phyloP scores from a whole-genome alignment of 2,888 invertebrate genomes.

The Troilus luridus region DNA sequence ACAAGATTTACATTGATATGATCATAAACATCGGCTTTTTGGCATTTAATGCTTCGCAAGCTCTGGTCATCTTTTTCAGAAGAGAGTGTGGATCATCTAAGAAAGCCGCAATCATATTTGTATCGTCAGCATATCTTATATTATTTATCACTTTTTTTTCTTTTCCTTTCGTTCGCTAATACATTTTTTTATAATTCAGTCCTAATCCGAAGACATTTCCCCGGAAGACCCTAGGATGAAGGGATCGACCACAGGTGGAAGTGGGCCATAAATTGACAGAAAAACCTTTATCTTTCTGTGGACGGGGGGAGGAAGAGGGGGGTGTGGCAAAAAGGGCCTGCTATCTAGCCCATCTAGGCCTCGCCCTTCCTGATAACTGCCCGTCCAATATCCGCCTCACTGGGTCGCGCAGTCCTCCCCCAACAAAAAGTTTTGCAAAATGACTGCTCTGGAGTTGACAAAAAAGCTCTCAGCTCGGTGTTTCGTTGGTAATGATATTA shows the following conservation, averaged over 20 bases:
- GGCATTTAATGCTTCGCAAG: too few species aligned
- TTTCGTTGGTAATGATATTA: too few species aligned
- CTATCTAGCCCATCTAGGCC: not conserved
- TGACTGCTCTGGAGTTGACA: not conserved
- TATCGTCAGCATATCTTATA: too few species aligned
- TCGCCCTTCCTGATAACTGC: slow-evolving; percentile 24
- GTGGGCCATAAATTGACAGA: slow-evolving; percentile 23
- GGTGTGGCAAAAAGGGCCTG: not conserved
- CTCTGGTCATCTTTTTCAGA: too few species aligned
- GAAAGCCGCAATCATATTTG: too few species aligned
- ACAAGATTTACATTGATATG: too few species aligned
- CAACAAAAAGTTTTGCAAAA: not conserved
- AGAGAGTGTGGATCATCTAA: too few species aligned
- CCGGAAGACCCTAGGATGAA: not conserved
- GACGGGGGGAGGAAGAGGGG: not conserved
- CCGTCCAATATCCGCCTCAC: not conserved
- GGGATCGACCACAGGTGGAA: slow-evolving; percentile 13
- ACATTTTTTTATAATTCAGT: not conserved
- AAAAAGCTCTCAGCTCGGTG: not conserved
- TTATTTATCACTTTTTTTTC: too few species aligned
- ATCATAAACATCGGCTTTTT: too few species aligned
- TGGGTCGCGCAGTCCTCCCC: not conserved
- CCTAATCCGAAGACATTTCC: not conserved
- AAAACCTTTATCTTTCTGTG: slow-evolving; percentile 14
- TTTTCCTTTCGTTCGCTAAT: too few species aligned